These are phyloP conservation scores for Alosa alosa DNA, from an alignment of 2,113 vertebrate species.

Conservation along the genomic window DNA sequence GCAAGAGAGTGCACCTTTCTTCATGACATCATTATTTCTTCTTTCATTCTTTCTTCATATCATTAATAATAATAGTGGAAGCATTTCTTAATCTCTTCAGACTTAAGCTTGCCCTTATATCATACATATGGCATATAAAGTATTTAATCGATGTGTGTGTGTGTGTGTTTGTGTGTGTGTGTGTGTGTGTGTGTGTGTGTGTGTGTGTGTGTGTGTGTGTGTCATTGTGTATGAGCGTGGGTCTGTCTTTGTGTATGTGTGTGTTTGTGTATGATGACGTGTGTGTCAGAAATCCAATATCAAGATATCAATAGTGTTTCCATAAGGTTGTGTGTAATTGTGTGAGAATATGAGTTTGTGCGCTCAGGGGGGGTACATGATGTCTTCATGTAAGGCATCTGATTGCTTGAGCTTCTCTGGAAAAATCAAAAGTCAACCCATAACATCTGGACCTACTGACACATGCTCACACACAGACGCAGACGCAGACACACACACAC, in stretches of 20 bases:
- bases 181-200: neutral
- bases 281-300: neutral
- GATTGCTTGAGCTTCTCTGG: neutral
- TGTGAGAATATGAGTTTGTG: neutral
- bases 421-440: neutral
- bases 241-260: neutral
- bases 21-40: too few species aligned
- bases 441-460: conserved; percentile 11
- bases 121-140: neutral
- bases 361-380: neutral
- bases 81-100: neutral
- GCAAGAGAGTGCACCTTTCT: neutral
- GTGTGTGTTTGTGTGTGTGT: neutral
- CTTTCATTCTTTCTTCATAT: too few species aligned
- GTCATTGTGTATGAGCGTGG: neutral
- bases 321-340: neutral
- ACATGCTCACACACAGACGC: conserved; percentile 13
- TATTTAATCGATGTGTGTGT: neutral
- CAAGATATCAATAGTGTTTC: neutral
- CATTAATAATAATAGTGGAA: neutral
- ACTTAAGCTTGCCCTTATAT: neutral
- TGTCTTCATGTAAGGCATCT: neutral
- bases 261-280: neutral
- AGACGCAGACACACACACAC: neutral
- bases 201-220: neutral